Conservation (phyloP, 2,113 vertebrate genomes). For the Trematomus loennbergii region DNA sequence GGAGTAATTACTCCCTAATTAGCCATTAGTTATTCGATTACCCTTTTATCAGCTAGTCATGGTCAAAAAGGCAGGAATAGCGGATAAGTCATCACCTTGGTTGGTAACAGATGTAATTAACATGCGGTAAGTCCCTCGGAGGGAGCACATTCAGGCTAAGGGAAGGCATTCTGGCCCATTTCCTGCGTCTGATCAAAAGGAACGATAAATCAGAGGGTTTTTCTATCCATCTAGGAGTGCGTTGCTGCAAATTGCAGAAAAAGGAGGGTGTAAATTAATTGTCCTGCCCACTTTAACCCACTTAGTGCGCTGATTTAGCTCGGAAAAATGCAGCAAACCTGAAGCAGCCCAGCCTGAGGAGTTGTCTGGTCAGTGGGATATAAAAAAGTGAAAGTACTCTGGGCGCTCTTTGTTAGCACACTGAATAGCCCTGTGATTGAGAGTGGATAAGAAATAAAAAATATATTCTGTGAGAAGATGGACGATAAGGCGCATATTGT, state of each 20-base stretch:
- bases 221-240: conserved; percentile 22
- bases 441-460: conserved; percentile 58
- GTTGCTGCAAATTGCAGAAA: conserved; percentile 45
- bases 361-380: conserved; percentile 23
- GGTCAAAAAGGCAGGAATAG: conserved; percentile 81
- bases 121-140: conserved; percentile 40
- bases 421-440: conserved; percentile 67
- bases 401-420: conserved; percentile 39
- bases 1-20: conserved; percentile 85
- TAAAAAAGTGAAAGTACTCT: conserved; percentile 15
- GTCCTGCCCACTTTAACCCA: conserved; percentile 19
- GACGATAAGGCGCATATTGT: conserved; percentile 65
- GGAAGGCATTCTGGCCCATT: conserved; percentile 60
- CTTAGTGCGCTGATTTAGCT: conserved; percentile 10
- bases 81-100: conserved; percentile 81
- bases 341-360: background rate
- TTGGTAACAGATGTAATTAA: conserved; percentile 80
- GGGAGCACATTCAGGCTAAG: conserved; percentile 43
- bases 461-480: conserved; percentile 41
- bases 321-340: background rate
- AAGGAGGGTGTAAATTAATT: conserved; percentile 35
- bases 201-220: conserved; percentile 52
- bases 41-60: conserved; percentile 85
- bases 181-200: conserved; percentile 63
- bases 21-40: conserved; percentile 87